Base-by-base conservation (phyloP, 2,113 vertebrate species). In the Hemibagrus wyckioides region DNA sequence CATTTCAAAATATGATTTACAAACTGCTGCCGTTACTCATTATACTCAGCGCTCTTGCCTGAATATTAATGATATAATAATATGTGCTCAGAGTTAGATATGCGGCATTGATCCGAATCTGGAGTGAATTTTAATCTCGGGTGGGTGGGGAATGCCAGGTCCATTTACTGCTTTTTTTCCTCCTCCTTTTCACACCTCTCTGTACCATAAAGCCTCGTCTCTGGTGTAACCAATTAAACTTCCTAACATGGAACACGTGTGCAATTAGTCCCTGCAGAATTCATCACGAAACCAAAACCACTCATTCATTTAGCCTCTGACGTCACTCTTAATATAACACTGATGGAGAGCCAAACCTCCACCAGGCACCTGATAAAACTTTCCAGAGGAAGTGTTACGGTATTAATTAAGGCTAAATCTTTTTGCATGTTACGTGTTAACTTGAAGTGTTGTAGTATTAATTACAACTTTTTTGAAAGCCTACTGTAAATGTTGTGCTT, bases 171-270 rank as follows among this genome's bases (percentile, higher is more conserved):
- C 48, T 88, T 86, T 90, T 48, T 48, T 84, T 85, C 73, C 50
- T 86, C 84, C 76, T 63, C 80, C 65, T 89, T 90, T 88, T 90
- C 90, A 86, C 90, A 88, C 90, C 82, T 87, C 88, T 84, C 39
- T 59, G 50, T 50, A 61, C 82, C 76, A 86, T 89, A 91, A 65
- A 86, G 84, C 86, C 48, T 86, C 80, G 86, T 82, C 73, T 90
- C 63, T 86, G 69, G 84, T 86, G 84, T 86, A 82, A 89, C 88
- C 80, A 91, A 89, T 91, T 86, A 86, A 85, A 82, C 33, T 50
- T 73, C 76, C 80, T 89, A 89, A 89, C 90, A 69, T 79, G 79
- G 61, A 91, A 89, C 90, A 91, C 86, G 65, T 91, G 90, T 63
- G 80, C 81, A 88, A 86, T 89, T 85, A 86, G 83, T 85, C 84